These are phyloP conservation scores for Neosilurus mollespiculum DNA, from an alignment of 2,797 vertebrate species.

Conservation along the genomic window DNA sequence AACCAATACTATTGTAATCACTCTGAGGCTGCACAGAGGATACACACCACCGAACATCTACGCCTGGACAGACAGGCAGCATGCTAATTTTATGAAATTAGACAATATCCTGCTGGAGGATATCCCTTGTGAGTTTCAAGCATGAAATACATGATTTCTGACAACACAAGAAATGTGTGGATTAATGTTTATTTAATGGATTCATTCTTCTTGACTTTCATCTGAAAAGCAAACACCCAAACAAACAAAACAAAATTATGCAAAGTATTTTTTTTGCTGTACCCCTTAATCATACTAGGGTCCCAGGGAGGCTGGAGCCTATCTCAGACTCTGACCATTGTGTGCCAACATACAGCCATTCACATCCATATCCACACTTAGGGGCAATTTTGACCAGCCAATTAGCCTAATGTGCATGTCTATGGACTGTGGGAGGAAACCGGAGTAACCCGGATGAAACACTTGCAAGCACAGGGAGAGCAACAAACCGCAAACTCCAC, in stretches of 20 bases:
- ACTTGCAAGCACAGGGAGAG: too few relatives aligned
- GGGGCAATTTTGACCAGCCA: too few relatives aligned
- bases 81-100: background rate
- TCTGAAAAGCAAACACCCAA: background rate
- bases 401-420: too few relatives aligned
- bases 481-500: too few relatives aligned
- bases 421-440: too few relatives aligned
- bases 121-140: constrained; percentile 1
- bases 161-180: background rate
- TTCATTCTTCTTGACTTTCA: background rate
- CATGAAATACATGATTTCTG: background rate
- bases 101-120: background rate
- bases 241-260: background rate
- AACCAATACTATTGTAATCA: background rate
- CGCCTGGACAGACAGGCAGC: background rate
- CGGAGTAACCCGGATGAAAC: too few relatives aligned
- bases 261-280: background rate
- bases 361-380: too few relatives aligned
- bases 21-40: background rate
- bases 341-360: too few relatives aligned
- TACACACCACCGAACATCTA: background rate
- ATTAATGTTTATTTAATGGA: background rate
- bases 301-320: too few relatives aligned
- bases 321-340: too few relatives aligned
- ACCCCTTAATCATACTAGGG: too few relatives aligned